Conservation (phyloP, 2,113 vertebrate genomes). For the Halichoerus grypus region DNA sequence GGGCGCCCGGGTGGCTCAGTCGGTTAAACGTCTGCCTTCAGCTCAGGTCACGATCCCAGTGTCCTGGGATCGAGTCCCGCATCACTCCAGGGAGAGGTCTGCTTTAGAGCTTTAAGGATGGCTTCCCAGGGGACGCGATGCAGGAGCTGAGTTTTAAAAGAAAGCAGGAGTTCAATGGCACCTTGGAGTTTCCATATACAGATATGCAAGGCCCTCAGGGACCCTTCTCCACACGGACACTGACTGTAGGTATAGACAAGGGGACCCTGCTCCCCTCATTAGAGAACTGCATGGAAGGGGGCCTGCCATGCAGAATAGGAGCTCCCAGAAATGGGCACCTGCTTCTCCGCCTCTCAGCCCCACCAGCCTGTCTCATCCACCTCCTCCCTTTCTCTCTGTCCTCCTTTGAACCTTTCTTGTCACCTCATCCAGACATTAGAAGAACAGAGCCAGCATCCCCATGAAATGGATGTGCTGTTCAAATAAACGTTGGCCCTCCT, state of each 20-base stretch:
- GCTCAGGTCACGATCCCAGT: neutral
- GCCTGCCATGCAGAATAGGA: neutral
- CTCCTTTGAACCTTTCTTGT: neutral
- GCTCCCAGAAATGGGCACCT: neutral
- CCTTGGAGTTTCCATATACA: neutral
- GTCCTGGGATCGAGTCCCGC: neutral
- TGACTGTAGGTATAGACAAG: neutral
- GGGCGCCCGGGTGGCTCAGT: neutral
- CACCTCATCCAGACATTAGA: neutral
- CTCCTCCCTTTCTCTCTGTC: neutral
- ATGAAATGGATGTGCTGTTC: neutral
- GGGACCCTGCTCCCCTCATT: neutral
- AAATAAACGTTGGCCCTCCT: neutral
- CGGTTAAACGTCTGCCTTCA: neutral
- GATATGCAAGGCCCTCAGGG: neutral
- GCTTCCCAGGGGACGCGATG: neutral
- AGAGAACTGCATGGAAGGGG: neutral
- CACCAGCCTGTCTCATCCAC: neutral
- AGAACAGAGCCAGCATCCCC: neutral
- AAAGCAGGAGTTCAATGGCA: neutral
- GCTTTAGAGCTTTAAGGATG: neutral
- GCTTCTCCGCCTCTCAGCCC: no score
- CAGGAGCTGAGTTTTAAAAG: neutral
- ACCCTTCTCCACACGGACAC: neutral
- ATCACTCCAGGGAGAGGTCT: neutral